These are phyloP conservation scores for Crioceris asparagi DNA, from an alignment of 2,888 invertebrate genomes.

Conservation along the genomic window DNA sequence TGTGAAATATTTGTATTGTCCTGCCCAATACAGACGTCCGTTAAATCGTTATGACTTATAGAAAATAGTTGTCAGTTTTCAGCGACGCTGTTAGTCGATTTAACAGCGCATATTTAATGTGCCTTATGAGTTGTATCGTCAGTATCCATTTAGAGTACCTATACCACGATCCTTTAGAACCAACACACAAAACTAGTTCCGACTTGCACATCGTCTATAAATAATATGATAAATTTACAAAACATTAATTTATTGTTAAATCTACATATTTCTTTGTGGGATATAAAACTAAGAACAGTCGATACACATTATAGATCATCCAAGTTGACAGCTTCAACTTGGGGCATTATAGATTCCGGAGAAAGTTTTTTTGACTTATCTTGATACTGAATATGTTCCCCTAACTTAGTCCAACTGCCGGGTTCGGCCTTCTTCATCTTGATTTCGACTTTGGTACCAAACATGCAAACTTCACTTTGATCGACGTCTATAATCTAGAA, in stretches of 20 bases:
- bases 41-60: too few species aligned
- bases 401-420: slow-evolving; percentile 70
- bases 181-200: too few species aligned
- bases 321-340: slow-evolving; percentile 60
- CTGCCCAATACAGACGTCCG: too few species aligned
- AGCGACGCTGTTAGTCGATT: too few species aligned
- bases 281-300: slow-evolving; percentile 3
- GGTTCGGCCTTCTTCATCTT: slow-evolving; percentile 79
- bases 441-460: slow-evolving; percentile 86
- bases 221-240: too few species aligned
- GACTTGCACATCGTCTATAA: too few species aligned
- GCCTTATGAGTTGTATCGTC: too few species aligned
- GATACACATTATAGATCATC: slow-evolving; percentile 46
- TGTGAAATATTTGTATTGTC: too few species aligned
- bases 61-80: too few species aligned
- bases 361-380: slow-evolving; percentile 25
- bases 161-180: too few species aligned
- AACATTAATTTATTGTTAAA: not conserved
- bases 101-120: too few species aligned
- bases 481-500: slow-evolving; percentile 66
- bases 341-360: slow-evolving; percentile 35
- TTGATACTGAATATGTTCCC: slow-evolving; percentile 42
- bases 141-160: too few species aligned
- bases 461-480: slow-evolving; percentile 64
- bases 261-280: not conserved